Evolutionary conservation across 2,797 vertebrate species (phyloP), one percentile per base, ranked within the genome.

Genomic region (Rhynchotus rufescens): DNA sequence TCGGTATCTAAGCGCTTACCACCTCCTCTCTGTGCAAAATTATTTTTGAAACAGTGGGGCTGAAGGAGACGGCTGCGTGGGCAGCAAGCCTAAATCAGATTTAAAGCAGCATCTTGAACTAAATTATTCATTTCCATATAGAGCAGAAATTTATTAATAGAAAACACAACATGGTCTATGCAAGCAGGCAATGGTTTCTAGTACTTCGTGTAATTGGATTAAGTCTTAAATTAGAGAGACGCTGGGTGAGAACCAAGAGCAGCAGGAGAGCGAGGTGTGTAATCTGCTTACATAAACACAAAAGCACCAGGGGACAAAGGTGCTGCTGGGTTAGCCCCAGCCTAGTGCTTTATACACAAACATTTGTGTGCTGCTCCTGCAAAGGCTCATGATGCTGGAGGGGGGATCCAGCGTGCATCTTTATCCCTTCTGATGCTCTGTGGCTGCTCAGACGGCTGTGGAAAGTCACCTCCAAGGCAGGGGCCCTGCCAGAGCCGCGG

Each of bases 41-140:
- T 80, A 89, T 65, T 72, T 81, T 91, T 66, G 80, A 94, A 92
- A 84, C 20, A 90, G 79, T 69, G 40, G 76, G 87, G 47, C 69
- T 83, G 82, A 87, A 78, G 66, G 73, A 83, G 66, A 86, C 8
- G 6, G 76, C 59, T 88, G 76, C 2, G 45, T 77, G 77, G 74
- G 82, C 90, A 81, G 76, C 40, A 72, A 87, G 80, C 30, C 49
- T 84, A 83, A 92, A 85, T 77, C 51, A 79, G 64, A 84, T 61
- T 80, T 79, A 86, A 89, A 95, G 65, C 69, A 93, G 87, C 57
- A 89, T 84, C 80, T 90, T 89, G 76, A 95, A 92, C 57, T 88
- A 89, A 96, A 94, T 93, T 84, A 93, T 91, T 95, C 20, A 91
- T 85, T 94, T 86, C 80, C 61, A 92, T 61, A 85, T 52, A 86